These are phyloP conservation scores for Helicolenus hilgendorfi DNA, from an alignment of 2,797 vertebrate species.

Conservation along the genomic window DNA sequence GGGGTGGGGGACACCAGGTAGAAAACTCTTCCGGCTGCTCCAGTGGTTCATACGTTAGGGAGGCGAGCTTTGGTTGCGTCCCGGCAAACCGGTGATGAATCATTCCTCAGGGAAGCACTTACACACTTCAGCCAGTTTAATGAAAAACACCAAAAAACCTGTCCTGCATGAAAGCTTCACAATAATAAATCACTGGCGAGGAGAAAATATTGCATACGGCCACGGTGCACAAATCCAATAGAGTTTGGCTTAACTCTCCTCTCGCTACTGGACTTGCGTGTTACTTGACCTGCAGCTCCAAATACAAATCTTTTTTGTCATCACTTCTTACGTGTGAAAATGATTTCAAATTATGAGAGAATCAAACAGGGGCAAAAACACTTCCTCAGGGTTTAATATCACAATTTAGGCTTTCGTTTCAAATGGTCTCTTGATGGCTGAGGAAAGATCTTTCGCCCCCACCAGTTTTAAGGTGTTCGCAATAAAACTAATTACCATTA, in stretches of 20 bases:
- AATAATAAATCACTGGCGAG: slow-evolving; percentile 75
- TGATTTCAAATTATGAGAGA: slow-evolving; percentile 44
- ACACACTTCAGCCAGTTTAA: slow-evolving; percentile 83
- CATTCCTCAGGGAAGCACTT: slow-evolving; percentile 75
- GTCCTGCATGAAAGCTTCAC: slow-evolving; percentile 65
- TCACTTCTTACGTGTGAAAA: slow-evolving; percentile 22
- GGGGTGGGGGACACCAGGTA: slow-evolving; percentile 62
- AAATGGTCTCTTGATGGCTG: slow-evolving; percentile 36
- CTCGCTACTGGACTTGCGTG: slow-evolving; percentile 10
- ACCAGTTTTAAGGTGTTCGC: slow-evolving; percentile 44
- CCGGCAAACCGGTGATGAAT: slow-evolving; percentile 73
- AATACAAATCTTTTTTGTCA: slow-evolving; percentile 32
- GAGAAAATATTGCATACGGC: slow-evolving; percentile 44
- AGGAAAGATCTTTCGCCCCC: slow-evolving; percentile 14
- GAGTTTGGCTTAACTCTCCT: slow-evolving; percentile 45
- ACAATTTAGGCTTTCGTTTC: slow-evolving; percentile 41
- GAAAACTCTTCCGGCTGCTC: slow-evolving; percentile 66
- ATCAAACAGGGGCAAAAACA: slow-evolving; percentile 38
- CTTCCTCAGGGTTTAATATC: slow-evolving; percentile 16
- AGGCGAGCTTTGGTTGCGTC: slow-evolving; percentile 58
- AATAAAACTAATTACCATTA: slow-evolving; percentile 63
- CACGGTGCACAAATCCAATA: slow-evolving; percentile 35
- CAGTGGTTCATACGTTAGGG: slow-evolving; percentile 75
- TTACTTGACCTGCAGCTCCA: slow-evolving; percentile 31
- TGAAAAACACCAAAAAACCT: slow-evolving; percentile 77